phyloP scores from a whole-genome alignment of 2,113 vertebrate species.

The Ginglymostoma cirratum region DNA sequence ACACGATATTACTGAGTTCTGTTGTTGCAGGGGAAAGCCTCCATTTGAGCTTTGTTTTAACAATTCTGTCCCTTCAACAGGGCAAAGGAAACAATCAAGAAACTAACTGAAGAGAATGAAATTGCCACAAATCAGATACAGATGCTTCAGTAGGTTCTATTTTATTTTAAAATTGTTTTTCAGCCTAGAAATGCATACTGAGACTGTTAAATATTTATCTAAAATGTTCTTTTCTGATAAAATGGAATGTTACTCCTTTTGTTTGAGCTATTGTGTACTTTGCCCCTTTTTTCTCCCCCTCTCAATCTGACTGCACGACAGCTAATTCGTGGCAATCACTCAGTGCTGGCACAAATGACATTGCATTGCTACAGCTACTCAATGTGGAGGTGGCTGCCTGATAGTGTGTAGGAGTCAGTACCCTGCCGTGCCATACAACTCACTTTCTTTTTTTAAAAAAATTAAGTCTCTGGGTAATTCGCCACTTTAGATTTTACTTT shows the following conservation, averaged over 20 bases:
- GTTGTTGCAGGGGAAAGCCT: background rate
- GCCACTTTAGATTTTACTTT: background rate
- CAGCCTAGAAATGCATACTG: background rate
- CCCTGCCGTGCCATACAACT: background rate
- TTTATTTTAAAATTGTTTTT: background rate
- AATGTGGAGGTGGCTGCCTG: background rate
- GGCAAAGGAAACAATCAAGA: constrained; percentile 49
- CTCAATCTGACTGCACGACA: background rate
- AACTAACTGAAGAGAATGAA: constrained; percentile 51
- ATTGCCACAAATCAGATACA: constrained; percentile 51
- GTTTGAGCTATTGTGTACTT: background rate
- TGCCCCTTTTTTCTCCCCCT: rapidly evolving
- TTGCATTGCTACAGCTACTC: background rate
- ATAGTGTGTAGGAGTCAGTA: background rate
- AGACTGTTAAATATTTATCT: background rate
- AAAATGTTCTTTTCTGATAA: background rate
- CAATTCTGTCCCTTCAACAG: constrained; percentile 42
- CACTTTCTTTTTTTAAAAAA: background rate
- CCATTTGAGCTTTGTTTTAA: background rate
- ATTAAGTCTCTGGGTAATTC: background rate
- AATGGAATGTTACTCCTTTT: background rate
- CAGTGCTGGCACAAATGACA: background rate
- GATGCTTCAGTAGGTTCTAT: constrained; percentile 52
- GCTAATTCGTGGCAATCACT: background rate
- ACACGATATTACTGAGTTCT: background rate